phyloP scores from a whole-genome alignment of 2,888 invertebrate genomes.

The Platypus cylindrus region DNA sequence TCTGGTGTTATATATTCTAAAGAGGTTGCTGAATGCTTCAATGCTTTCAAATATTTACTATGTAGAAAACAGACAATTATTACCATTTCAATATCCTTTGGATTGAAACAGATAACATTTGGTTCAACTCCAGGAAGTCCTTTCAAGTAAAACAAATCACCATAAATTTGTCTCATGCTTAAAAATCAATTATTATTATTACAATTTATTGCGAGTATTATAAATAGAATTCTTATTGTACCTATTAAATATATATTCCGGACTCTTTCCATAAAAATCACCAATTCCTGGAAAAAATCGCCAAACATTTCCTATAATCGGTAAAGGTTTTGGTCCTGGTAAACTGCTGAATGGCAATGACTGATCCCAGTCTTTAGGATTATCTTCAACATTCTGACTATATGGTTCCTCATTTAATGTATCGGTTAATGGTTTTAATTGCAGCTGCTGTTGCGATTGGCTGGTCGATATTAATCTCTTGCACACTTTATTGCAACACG shows the following conservation, averaged over 20 bases:
- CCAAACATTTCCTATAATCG: constrained; percentile 25
- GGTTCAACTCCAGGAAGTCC: constrained; percentile 25
- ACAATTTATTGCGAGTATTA: too few species aligned
- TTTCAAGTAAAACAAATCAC: constrained; percentile 35
- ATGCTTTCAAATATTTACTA: too few species aligned
- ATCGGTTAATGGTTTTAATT: constrained; percentile 3
- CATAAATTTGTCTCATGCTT: constrained; percentile 28
- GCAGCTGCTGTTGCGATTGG: constrained; percentile 2
- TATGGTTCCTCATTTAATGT: constrained; percentile 1
- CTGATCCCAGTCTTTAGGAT: constrained; percentile 23
- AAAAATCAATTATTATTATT: constrained; percentile 2
- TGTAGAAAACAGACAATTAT: too few species aligned
- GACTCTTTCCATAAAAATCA: constrained; percentile 20
- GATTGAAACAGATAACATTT: constrained; percentile 34
- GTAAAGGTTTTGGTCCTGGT: constrained; percentile 27
- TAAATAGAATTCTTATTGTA: too few species aligned
- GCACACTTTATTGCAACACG: constrained; percentile 5
- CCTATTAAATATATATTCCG: too few species aligned
- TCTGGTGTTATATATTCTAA: too few species aligned
- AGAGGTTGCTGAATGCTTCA: too few species aligned
- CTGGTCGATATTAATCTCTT: too few species aligned
- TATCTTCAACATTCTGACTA: constrained; percentile 11
- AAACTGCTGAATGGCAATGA: constrained; percentile 22
- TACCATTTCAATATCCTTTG: constrained; percentile 37
- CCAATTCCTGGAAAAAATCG: constrained; percentile 24